Evolutionary conservation across 2,888 invertebrate genomes (phyloP).

Genomic region (Timandra comae): DNA sequence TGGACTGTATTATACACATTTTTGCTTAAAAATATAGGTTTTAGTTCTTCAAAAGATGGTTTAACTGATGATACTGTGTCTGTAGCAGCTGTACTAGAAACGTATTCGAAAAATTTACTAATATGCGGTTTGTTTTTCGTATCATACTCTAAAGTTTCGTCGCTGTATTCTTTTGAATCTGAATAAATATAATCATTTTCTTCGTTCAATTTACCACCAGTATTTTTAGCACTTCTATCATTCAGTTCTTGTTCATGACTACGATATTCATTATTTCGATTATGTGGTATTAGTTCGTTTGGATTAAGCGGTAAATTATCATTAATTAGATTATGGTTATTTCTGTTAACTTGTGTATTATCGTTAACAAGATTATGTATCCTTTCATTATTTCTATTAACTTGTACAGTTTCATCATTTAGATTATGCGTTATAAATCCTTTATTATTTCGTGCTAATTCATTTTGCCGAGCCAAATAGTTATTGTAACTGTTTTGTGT

Average conservation of each 20-base stretch:
- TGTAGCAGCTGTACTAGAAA: slow-evolving; percentile 17
- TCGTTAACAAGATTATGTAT: too few species aligned
- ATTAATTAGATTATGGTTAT: too few species aligned
- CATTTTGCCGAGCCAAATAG: too few species aligned
- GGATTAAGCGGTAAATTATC: too few species aligned
- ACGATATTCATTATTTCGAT: slow-evolving; percentile 14
- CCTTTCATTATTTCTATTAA: too few species aligned
- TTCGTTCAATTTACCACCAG: slow-evolving; percentile 12
- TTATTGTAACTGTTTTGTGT: too few species aligned
- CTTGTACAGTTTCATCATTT: too few species aligned
- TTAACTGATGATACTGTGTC: slow-evolving; percentile 23
- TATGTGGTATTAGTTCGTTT: too few species aligned
- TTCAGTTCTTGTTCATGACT: slow-evolving; percentile 17
- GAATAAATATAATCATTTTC: slow-evolving; percentile 33
- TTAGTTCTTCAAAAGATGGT: slow-evolving; percentile 42
- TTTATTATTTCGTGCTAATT: too few species aligned
- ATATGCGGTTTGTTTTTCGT: slow-evolving; percentile 41
- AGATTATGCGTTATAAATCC: too few species aligned
- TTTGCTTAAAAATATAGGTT: slow-evolving; percentile 41
- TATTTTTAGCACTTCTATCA: slow-evolving; percentile 19
- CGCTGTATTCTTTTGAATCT: slow-evolving; percentile 54
- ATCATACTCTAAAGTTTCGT: slow-evolving; percentile 49
- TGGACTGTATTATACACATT: slow-evolving; percentile 28
- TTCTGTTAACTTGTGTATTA: too few species aligned
- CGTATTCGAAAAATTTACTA: slow-evolving; percentile 40